Percentiles rank a stretch among this genome's conserved stretches.
These are phyloP conservation scores for Carassius carassius DNA, from an alignment of 2,113 vertebrate species.

Conservation along the genomic window DNA sequence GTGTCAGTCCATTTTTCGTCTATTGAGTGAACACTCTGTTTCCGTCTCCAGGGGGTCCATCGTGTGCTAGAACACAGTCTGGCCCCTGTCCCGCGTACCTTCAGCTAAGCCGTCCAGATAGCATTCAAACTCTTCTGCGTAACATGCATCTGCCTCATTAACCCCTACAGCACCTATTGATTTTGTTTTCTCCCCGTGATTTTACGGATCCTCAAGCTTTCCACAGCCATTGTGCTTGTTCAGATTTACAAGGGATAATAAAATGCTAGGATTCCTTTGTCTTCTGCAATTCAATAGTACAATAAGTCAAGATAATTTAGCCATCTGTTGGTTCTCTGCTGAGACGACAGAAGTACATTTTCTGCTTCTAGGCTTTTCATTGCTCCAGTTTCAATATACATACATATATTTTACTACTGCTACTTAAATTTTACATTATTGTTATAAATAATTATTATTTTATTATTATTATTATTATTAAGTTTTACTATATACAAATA, in stretches of 20 bases:
- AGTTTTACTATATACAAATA: neutral
- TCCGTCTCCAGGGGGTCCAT: neutral
- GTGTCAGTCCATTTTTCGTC: slow-evolving; percentile 4
- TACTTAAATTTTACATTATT: neutral
- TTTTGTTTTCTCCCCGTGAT: slow-evolving; percentile 16
- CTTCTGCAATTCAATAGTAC: slow-evolving; percentile 26
- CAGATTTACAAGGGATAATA: neutral
- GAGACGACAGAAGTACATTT: neutral
- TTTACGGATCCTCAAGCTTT: slow-evolving; percentile 36
- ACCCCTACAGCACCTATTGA: slow-evolving; percentile 52
- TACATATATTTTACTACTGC: neutral
- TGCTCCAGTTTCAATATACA: neutral
- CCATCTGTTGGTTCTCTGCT: slow-evolving; percentile 36
- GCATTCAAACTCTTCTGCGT: slow-evolving; percentile 15
- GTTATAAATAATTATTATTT: neutral
- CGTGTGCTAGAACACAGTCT: slow-evolving; percentile 23
- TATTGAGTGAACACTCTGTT: slow-evolving; percentile 6
- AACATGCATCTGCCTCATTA: slow-evolving; percentile 46
- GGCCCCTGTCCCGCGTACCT: neutral
- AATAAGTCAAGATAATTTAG: slow-evolving; percentile 31
- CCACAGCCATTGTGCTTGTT: slow-evolving; percentile 38
- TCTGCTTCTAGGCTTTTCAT: neutral
- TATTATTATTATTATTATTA: neutral
- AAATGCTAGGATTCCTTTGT: slow-evolving; percentile 15
- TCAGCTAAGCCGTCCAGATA: slow-evolving; percentile 38